Percentiles rank a stretch among this genome's conserved stretches.
These are phyloP conservation scores for Tuberolachnus salignus DNA, from an alignment of 2,888 invertebrate genomes.

Conservation along the genomic window DNA sequence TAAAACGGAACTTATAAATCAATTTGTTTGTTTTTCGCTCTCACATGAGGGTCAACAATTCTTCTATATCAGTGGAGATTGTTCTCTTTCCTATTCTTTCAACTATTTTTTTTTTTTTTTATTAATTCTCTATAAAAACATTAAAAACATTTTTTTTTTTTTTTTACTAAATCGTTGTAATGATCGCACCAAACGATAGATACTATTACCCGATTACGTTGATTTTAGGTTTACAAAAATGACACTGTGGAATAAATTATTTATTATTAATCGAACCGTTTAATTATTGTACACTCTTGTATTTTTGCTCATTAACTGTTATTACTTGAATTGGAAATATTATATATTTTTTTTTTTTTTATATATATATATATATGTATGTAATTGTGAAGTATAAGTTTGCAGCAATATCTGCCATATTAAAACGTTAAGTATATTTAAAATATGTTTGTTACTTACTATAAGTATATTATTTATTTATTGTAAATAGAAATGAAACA, in stretches of 20 bases:
- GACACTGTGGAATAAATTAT: constrained; percentile 25
- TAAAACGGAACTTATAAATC: too few species aligned
- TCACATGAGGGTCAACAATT: not conserved
- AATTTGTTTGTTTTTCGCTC: not conserved
- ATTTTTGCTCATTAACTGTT: constrained; percentile 47
- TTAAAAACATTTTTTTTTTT: too few species aligned
- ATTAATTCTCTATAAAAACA: too few species aligned
- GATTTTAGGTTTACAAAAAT: not conserved
- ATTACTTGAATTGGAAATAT: constrained; percentile 27
- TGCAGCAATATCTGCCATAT: constrained; percentile 42
- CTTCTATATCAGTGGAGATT: not conserved
- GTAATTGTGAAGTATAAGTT: constrained; percentile 1
- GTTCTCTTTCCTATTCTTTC: not conserved
- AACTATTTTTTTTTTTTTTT: too few species aligned
- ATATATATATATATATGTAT: too few species aligned
- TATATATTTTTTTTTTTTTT: not conserved
- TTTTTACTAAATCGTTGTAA: too few species aligned
- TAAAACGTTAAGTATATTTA: constrained; percentile 33
- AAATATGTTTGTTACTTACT: constrained; percentile 32
- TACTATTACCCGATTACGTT: not conserved
- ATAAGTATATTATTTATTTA: constrained; percentile 32
- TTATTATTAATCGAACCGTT: constrained; percentile 1
- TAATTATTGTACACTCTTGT: not conserved
- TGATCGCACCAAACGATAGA: too few species aligned
- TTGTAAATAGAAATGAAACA: not conserved